Percentiles rank a stretch among this genome's conserved stretches.
phyloP scores from a whole-genome alignment of 2,888 invertebrate genomes.

The Odontocerum albicorne region DNA sequence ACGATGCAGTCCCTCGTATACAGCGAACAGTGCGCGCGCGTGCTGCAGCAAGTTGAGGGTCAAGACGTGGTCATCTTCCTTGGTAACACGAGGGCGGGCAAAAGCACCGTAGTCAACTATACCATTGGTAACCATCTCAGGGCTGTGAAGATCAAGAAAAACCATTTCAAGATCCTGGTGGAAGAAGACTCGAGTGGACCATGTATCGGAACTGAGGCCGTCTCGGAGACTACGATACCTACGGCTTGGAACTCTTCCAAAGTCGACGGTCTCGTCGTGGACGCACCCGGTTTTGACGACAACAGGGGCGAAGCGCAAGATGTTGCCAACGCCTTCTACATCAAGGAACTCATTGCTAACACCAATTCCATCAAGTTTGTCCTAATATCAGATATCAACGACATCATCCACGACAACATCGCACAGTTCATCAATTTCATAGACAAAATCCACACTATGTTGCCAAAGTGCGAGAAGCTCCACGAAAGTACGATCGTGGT shows the following conservation, averaged over 20 bases:
- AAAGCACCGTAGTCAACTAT: conserved; percentile 2
- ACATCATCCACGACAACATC: not conserved
- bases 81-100: not conserved
- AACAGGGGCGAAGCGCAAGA: conserved; percentile 1
- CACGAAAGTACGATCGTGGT: not conserved
- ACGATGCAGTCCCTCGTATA: not conserved
- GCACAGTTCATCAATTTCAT: not conserved
- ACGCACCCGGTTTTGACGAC: conserved; percentile 1
- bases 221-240: not conserved
- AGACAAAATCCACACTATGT: not conserved
- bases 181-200: not conserved
- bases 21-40: not conserved
- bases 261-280: not conserved
- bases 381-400: not conserved
- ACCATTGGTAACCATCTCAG: not conserved
- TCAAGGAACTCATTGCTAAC: not conserved
- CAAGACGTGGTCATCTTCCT: conserved; percentile 2
- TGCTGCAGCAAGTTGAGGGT: not conserved
- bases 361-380: conserved; percentile 2
- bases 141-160: not conserved
- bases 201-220: not conserved
- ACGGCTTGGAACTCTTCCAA: conserved; percentile 2
- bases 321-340: not conserved
- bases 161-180: not conserved
- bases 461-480: not conserved